Base-by-base conservation (phyloP, 2,113 vertebrate species). In the Promerops cafer region DNA sequence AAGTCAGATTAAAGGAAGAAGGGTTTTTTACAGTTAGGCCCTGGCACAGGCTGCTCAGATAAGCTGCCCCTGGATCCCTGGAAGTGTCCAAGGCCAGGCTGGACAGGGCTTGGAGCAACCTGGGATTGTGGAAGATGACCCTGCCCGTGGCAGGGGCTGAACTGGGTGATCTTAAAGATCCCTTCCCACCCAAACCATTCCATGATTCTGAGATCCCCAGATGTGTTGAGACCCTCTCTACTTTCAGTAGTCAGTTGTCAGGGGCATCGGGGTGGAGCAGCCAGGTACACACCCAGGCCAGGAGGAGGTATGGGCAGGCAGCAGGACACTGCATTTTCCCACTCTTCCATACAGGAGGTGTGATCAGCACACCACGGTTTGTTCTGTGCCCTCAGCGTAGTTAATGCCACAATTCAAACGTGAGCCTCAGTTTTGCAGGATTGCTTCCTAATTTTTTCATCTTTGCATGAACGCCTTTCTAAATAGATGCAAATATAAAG, bases 41-140 rank as follows among this genome's bases (percentile, higher is more conserved):
- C 59, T 89, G 59, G 27, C 18, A 77, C 21, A 33, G 24, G 17
- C 0, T 69, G 6, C 40, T 14, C 45, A 42, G 40, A 24, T 71
- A 3, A 63, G 31, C 40, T 74, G 44, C 8, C 20, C 23, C 39
- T 56, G 70, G 31, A 37, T 20, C 6, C 22, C 22, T 90, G 71
- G 30, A 26, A 70, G 21, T 17, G 28, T 30, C 74, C 56, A 75
- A 47, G 30, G 21, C 22, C 40, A 37, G 40, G 7, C 0, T 63
- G 56, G 63, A 49, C 0, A 1, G 35, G n/a, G 13, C 3, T 61
- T 10, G 40, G 47, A 69, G 24, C 12, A 19, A 0, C 6, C 47
- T 37, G 40, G 35, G 42, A 22, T 2, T 3, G 40, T 54, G 47
- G 30, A 23, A 83, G 8, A 1, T 82, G 37, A 4, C 13, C 37